Conservation (phyloP, 2,113 vertebrate species). For the Hydrolagus affinis region DNA sequence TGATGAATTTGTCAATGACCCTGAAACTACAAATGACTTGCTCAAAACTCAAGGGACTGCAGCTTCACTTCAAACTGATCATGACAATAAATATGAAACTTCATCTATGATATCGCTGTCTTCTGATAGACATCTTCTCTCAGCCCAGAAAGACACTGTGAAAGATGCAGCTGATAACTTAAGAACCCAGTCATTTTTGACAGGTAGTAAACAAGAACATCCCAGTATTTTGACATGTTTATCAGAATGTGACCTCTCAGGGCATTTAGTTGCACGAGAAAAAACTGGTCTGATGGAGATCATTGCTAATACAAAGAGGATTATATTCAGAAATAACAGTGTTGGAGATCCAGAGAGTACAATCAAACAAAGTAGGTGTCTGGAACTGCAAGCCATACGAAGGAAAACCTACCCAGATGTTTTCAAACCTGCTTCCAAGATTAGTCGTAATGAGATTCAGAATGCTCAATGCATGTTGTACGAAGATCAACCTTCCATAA, state of each 20-base stretch:
- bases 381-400: constrained; percentile 43
- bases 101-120: not conserved
- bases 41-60: constrained; percentile 45
- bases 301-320: constrained; percentile 40
- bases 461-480: constrained; percentile 38
- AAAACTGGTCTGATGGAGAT: constrained; percentile 48
- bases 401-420: constrained; percentile 60
- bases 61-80: constrained; percentile 39
- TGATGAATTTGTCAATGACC: constrained; percentile 48
- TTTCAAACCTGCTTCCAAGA: constrained; percentile 18
- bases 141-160: not conserved
- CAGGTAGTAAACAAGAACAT: constrained; percentile 17
- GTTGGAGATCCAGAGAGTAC: constrained; percentile 45
- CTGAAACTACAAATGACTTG: constrained; percentile 38
- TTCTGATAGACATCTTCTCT: not conserved
- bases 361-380: constrained; percentile 27
- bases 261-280: constrained; percentile 37
- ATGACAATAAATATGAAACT: constrained; percentile 36
- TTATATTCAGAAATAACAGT: constrained; percentile 49
- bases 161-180: no score
- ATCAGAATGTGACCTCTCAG: constrained; percentile 39
- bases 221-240: constrained; percentile 33
- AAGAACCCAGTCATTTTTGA: not conserved
- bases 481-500: constrained; percentile 51
- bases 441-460: constrained; percentile 21